Evolutionary conservation across 2,888 invertebrate species (phyloP), one percentile per base, ranked within the genome.

Genomic region (Yponomeuta plumbellus): DNA sequence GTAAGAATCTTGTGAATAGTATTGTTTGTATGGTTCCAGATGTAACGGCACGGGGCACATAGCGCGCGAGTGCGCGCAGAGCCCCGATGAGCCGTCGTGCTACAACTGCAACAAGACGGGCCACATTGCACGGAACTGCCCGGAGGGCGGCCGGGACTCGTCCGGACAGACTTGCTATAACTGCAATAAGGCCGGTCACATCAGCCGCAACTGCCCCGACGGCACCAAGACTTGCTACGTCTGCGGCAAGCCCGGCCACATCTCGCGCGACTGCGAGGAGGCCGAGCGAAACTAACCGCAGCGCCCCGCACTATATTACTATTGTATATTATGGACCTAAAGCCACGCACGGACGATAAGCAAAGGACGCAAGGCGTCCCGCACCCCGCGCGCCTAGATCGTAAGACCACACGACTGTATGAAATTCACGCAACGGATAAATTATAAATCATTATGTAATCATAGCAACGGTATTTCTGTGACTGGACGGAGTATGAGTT

Each of bases 51-150:
- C 96, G 81, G 98, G 97, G 70, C 97, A 97, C 91, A 97, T 97
- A 92, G 97, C 97, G 77, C 96, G 97, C 84, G 97, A 97, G 91
- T 97, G 97, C 91, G 95, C 96, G 80, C 96, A 97, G 92, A 94
- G 92, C 78, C 94, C 94, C 71, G 95, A 95, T 81, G 94, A 93
- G 88, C 95, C 97, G 86, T 96, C 96, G 79, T 98, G 98, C 93
- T 98, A 98, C 94, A 98, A 96, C 91, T 98, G 98, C 93, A 96
- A 96, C 92, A 97, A 97, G 93, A 95, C 96, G 73, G 98, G 97
- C 75, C 98, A 98, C 92, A 96, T 98, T 84, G 97, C 96, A 69
- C 94, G 96, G 80, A 95, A 94, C 90, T 96, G 96, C 91, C 96
- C 96, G 67, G 96, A 96, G 86, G 93, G 93, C 76, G 93, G 92